Base-by-base conservation (phyloP, 2,113 vertebrate species). In the Coptodon rendalli region DNA sequence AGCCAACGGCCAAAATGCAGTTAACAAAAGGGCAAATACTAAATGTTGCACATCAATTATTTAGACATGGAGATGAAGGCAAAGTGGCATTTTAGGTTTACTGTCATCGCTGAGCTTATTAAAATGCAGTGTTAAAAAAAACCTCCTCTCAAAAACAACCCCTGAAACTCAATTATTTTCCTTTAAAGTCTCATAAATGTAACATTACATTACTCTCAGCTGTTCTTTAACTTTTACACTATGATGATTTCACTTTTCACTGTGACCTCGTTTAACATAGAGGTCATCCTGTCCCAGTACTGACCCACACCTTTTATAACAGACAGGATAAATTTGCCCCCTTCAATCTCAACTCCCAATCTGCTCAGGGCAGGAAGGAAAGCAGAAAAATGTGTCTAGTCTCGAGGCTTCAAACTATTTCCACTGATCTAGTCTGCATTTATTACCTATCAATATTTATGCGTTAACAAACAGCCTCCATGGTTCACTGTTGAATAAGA, bases 391-490 rank as follows among this genome's bases (percentile, higher is more conserved):
- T 52, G 3, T 50, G 52, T 84, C 85, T 13, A 7, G 45, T 76
- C 43, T 83, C 61, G 6, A n/a, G 59, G 12, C 17, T 76, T 89
- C 19, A 57, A 84, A 66, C 13, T 16, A 73, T 88, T 89, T 85
- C 87, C 81, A 38, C 84, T 34, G 36, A 80, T 87, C 80, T 83
- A 14, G 73, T 78, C 68, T 82, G 57, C 91, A 91, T 93, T 93
- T 89, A 93, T 91, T 82, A 68, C 52, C 89, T 24, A 84, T 94
- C 88, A 92, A 94, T 94, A 94, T 92, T 92, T 84, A 92, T 92
- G 79, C 45, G 43, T 83, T 61, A 22, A 81, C 88, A 88, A 91
- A 86, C 82, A 89, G 89, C 83, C 73, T 83, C 76, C 76, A 86
- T 31, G 6, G 79, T 83, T 53, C 91, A 36, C 31, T 73, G 87